Evolutionary conservation across 2,797 vertebrate genomes (phyloP), one percentile per base, ranked within the genome.

Genomic region (Hypotaenidia okinawae): DNA sequence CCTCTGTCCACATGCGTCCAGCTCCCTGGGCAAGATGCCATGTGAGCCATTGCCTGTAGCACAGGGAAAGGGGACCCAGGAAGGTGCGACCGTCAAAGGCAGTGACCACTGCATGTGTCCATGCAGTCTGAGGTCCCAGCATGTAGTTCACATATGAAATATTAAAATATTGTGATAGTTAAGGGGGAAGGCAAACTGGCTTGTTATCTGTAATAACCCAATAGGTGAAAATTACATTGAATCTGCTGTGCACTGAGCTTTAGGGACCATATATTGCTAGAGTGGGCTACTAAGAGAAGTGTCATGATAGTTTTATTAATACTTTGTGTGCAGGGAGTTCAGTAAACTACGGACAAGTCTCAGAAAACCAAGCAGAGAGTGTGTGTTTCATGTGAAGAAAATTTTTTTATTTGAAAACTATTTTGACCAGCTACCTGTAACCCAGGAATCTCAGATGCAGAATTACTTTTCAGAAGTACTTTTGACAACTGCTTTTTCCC

Each of bases 401-500:
- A 3, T 49, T 55, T 58, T 58, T 69, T 67, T 68, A 54, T 12
- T 5, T 1, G 5, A 22, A 61, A 72, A 85, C 13, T 66, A 3
- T 77, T 90, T 88, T 69, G 30, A 90, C 47, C 55, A 80, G 25
- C 37, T 83, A 77, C 73, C 68, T 83, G 41, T 80, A 66, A 68
- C 30, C 28, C 13, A 49, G 51, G 73, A 70, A 58, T 66, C 23
- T 92, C n/a, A 82, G 83, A 68, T 51, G 45, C 14, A 87, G 51
- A 82, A 67, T 92, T 87, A 45, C 63, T 84, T 93, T 77, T 73
- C 81, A 74, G 52, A 92, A 90, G 55, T 84, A 37, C 47, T 92
- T 82, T 86, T 94, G 68, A 86, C 66, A 88, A 45, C 57, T 83
- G 55, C 66, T 92, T 95, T 80, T 77, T 92, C 64, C 27, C 30